Conservation (phyloP, 2,888 invertebrate species). For the Drosophila pegasa region DNA sequence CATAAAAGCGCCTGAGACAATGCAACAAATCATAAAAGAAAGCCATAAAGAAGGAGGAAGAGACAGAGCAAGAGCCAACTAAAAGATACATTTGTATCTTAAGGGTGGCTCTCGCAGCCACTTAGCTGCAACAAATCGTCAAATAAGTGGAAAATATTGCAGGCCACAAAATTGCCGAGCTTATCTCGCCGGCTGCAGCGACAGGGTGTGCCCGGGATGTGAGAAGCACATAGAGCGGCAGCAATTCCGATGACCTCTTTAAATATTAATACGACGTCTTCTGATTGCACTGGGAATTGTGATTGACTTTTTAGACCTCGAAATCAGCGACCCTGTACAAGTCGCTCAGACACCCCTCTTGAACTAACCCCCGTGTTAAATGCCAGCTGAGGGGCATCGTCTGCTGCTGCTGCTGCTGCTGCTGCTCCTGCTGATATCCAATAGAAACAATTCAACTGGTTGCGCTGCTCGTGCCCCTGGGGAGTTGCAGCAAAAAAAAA, state of each 20-base stretch:
- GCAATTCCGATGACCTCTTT: constrained; percentile 83
- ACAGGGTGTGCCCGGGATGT: constrained; percentile 9
- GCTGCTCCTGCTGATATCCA: constrained; percentile 2
- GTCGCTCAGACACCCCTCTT: constrained; percentile 26
- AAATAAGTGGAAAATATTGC: constrained; percentile 78
- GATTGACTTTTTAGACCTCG: constrained; percentile 82
- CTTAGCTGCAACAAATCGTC: constrained; percentile 75
- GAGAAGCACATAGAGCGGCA: constrained; percentile 20
- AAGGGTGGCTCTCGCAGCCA: constrained; percentile 40
- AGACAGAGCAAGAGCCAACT: neutral
- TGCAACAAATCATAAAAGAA: constrained; percentile 70
- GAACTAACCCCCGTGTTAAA: constrained; percentile 24
- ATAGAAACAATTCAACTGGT: constrained; percentile 61
- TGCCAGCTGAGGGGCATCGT: constrained; percentile 5
- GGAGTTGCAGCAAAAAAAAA: constrained; percentile 50
- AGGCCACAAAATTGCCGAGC: constrained; percentile 71
- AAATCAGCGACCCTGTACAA: constrained; percentile 25
- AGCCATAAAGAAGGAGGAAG: constrained; percentile 51
- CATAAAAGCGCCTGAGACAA: constrained; percentile 47
- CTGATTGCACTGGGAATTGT: constrained; percentile 84
- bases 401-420: neutral
- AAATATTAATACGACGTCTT: constrained; percentile 83
- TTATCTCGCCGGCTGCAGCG: constrained; percentile 58
- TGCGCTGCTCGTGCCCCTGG: constrained; percentile 40
- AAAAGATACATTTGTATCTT: constrained; percentile 27